Conservation (phyloP, 2,797 vertebrate genomes). For the Hephaestus fuliginosus region DNA sequence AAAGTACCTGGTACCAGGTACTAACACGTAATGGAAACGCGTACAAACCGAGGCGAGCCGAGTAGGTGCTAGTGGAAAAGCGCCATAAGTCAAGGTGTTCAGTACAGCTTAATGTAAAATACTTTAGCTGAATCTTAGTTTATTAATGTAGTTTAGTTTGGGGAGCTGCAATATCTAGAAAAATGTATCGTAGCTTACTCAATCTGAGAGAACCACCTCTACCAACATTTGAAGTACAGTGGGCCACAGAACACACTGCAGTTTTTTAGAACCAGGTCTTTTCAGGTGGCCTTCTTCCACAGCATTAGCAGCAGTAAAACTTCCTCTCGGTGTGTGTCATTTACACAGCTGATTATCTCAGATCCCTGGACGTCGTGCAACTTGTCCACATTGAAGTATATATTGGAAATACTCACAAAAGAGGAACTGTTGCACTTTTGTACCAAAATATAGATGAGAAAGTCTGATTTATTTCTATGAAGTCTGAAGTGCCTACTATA, state of each 20-base stretch:
- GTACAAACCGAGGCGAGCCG: too few species aligned
- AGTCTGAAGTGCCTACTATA: neutral
- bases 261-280: neutral
- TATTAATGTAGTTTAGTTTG: neutral
- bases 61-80: too few species aligned
- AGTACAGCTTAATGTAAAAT: neutral
- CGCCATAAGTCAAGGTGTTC: too few species aligned
- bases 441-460: too few species aligned
- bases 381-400: neutral
- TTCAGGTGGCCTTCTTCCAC: neutral
- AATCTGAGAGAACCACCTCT: neutral
- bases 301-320: too few species aligned
- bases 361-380: neutral
- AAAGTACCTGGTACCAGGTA: too few species aligned
- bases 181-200: neutral
- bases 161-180: neutral
- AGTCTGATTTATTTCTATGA: neutral
- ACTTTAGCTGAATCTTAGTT: neutral
- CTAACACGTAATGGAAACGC: too few species aligned
- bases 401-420: neutral
- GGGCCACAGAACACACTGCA: neutral
- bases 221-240: neutral
- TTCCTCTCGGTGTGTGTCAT: neutral
- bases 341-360: too few species aligned
- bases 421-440: neutral